Evolutionary conservation across 1,140 invertebrate species (phyloP).

Genomic region (Rhagoletis pomonella): DNA sequence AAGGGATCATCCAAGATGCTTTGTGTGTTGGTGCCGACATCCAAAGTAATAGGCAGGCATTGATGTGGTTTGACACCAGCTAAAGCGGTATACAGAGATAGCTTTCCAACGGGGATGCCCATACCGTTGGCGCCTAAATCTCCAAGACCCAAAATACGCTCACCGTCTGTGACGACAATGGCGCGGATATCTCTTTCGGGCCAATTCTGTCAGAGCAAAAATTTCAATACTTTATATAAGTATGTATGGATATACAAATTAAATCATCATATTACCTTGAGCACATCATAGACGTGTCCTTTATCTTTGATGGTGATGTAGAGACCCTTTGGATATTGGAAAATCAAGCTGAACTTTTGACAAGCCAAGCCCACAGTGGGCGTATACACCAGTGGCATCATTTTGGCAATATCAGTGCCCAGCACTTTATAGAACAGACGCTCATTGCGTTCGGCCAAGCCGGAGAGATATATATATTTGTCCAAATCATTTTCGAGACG

Average conservation of each 20-base stretch:
- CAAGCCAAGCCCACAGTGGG: constrained; percentile 82
- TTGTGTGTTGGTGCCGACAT: constrained; percentile 95
- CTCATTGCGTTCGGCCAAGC: constrained; percentile 88
- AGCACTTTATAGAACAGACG: constrained; percentile 95
- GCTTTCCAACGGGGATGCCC: constrained; percentile 95
- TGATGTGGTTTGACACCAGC: constrained; percentile 93
- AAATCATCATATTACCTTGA: constrained; percentile 75
- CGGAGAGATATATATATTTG: constrained; percentile 87
- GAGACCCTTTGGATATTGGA: constrained; percentile 84
- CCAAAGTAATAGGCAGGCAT: constrained; percentile 91
- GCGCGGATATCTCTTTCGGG: constrained; percentile 92
- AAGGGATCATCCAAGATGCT: constrained; percentile 88
- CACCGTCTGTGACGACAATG: constrained; percentile 95
- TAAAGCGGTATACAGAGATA: constrained; percentile 92
- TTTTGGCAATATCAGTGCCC: constrained; percentile 88
- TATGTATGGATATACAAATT: background rate
- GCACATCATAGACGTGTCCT: constrained; percentile 90
- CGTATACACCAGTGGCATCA: constrained; percentile 83
- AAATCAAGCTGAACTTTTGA: constrained; percentile 74
- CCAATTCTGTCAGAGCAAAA: constrained; percentile 76
- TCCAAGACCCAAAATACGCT: constrained; percentile 93
- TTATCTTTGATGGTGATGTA: constrained; percentile 98
- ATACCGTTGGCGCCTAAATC: constrained; percentile 96
- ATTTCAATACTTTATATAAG: background rate
- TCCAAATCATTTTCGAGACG: constrained; percentile 84